Evolutionary conservation across 2,888 invertebrate genomes (phyloP).

Genomic region (Eumacrocentrus americanus): DNA sequence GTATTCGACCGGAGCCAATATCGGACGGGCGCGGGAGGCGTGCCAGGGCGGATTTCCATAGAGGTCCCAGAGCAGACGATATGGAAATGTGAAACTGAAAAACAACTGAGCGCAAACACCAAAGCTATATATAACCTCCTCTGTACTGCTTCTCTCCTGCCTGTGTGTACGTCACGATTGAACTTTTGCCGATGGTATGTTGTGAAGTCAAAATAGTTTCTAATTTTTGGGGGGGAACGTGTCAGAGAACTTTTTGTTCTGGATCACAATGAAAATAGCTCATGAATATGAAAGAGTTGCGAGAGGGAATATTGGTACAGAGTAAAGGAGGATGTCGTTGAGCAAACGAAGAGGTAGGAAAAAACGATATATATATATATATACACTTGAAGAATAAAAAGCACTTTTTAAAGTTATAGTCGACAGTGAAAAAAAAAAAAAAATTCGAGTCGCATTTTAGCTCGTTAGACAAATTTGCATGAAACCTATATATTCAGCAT

Average conservation of each 20-base stretch:
- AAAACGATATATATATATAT: conserved; percentile 18
- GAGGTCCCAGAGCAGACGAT: conserved; percentile 47
- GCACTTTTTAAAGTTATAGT: conserved; percentile 2
- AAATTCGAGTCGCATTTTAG: conserved; percentile 8
- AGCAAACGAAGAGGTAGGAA: conserved; percentile 10
- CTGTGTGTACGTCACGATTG: conserved; percentile 9
- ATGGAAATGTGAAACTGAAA: conserved; percentile 53
- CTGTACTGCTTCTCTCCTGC: background rate
- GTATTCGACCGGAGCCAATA: conserved; percentile 54
- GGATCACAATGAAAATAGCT: conserved; percentile 4
- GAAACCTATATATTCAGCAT: background rate
- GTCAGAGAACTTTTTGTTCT: conserved; percentile 5
- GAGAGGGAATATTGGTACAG: background rate
- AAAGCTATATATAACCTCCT: background rate
- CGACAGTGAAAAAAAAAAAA: too few relatives aligned
- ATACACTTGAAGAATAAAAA: too few relatives aligned
- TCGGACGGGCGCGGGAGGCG: conserved; percentile 44
- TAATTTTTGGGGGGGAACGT: conserved; percentile 9
- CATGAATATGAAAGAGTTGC: conserved; percentile 24
- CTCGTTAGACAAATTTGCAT: conserved; percentile 19
- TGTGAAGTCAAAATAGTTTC: conserved; percentile 3
- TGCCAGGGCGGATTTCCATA: conserved; percentile 49
- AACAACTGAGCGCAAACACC: conserved; percentile 44
- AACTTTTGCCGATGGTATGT: background rate
- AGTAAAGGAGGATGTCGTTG: background rate